Base-by-base conservation (phyloP, 1,140 invertebrate species). In the Drosophila funebris region DNA sequence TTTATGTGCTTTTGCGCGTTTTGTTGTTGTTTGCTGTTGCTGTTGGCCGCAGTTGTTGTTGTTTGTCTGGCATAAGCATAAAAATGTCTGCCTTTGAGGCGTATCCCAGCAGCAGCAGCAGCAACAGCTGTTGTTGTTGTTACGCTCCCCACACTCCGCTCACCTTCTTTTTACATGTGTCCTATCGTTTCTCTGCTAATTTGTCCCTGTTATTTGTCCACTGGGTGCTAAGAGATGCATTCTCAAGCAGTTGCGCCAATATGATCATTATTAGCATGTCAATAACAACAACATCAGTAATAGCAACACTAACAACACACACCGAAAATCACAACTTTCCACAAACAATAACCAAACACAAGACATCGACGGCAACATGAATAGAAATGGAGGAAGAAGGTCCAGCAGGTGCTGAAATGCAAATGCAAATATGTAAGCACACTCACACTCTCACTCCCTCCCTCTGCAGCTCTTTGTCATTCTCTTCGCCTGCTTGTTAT, bases 191-290 rank as follows among this genome's bases (percentile, higher is more conserved):
- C 68, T 53, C 78, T 84, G 80, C 81, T 84, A 84, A 84, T 85
- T 84, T 80, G 79, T 60, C 61, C 43, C 54, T 60, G 62, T 50
- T 83, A 73, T 82, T 82, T 83, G 64, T 68, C 37, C 75, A 72
- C 57, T 66, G 78, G 77, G 78, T 80, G 81, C 82, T 87, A 85
- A 87, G 61, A 71, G 76, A 41, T 82, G 58, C 62, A 54, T 81
- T 78, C 70, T 82, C 70, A 71, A 71, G 79, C 73, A 73, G 78
- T 82, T 83, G 63, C 54, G 81, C 82, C 77, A 77, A 84, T 76
- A 87, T 74, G 74, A 85, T 78, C 69, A 87, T 87, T 85, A 87
- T 85, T 87, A 85, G 77, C 81, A 87, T 87, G 80, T 79, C 75
- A 83, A 83, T 62, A 83, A 83, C 72, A 76, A 56, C 68, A 79